Evolutionary conservation across 1,140 invertebrate species (phyloP).

Genomic region (Agraylea sexmaculata): DNA sequence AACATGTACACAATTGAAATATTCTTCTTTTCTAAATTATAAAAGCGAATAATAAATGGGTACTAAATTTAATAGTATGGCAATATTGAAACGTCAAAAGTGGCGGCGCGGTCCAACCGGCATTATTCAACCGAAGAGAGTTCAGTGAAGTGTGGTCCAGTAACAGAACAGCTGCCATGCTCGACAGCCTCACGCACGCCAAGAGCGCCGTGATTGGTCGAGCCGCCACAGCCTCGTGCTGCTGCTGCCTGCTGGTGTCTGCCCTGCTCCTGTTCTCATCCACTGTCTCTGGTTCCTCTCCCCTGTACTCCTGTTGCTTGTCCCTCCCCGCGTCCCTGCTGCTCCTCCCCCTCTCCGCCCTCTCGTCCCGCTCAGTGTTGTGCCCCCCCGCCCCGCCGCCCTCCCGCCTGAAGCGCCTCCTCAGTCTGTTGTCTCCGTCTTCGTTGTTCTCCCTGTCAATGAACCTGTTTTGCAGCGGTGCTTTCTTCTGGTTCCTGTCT

Average conservation of each 20-base stretch:
- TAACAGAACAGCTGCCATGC: no score
- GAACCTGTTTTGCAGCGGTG: neutral
- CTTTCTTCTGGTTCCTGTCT: neutral
- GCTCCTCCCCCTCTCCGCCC: neutral
- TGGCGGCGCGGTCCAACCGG: no score
- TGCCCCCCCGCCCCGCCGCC: neutral
- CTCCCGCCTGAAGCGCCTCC: neutral
- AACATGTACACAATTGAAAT: no score
- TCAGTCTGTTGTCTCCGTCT: neutral
- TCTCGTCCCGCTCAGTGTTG: neutral
- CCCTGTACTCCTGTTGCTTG: neutral
- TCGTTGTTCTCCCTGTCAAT: no score
- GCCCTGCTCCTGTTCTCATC: neutral
- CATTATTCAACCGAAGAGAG: no score
- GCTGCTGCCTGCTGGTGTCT: neutral
- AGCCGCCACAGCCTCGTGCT: neutral
- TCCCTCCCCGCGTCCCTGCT: neutral
- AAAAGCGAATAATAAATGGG: no score
- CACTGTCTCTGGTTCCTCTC: neutral
- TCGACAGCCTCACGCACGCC: no score
- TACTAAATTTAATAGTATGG: no score
- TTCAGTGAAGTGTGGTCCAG: no score
- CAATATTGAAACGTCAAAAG: no score
- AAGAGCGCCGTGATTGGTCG: no score
- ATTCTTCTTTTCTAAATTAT: no score